Evolutionary conservation across 1,140 invertebrate genomes (phyloP), one percentile per base, ranked within the genome.

Genomic region (Zaprionus inermis): DNA sequence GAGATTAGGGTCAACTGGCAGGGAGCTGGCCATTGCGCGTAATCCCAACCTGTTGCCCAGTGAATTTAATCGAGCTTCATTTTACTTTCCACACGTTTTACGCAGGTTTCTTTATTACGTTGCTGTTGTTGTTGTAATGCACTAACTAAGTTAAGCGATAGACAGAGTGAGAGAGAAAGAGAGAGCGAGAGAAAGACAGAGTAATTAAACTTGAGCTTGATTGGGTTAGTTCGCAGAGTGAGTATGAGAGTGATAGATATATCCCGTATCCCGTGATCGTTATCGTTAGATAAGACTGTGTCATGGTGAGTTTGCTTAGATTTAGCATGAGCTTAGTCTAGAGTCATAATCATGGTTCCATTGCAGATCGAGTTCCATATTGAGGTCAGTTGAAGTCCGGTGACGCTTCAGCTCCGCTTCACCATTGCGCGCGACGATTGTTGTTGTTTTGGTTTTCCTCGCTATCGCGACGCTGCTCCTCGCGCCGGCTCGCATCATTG

Each of bases 1-100:
- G 60, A 79, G 82, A 86, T 79, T 81, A 73, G 68, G 76, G 82
- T 85, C 79, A 85, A 79, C 69, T 78, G 82, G 64, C 51, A 66
- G n/a, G 14, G 36, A 2, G 34, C 10, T 36, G 34, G 34, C 34
- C 9, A 12, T 36, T 11, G 11, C 10, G 10, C 34, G 24, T 72
- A 44, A 46, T 16, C 22, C 82, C 44, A 18, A 88, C 83, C 83
- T 86, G 79, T 86, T 79, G 24, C 18, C 18, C 32, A 36, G 14
- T 20, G 3, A 56, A 60, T 34, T 73, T n/a, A 56, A 56, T 56
- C 20, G 44, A 55, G 36, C 20, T 54, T 16, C 11, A 16, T 24
- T 30, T 28, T 58, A 9, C 24, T 49, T 34, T 68, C 24, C 54
- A 57, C 52, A 71, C 68, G 20, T 54, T 64, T 36, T 64, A 64